Conservation (phyloP, 2,113 vertebrate species). For the Sturnus vulgaris region DNA sequence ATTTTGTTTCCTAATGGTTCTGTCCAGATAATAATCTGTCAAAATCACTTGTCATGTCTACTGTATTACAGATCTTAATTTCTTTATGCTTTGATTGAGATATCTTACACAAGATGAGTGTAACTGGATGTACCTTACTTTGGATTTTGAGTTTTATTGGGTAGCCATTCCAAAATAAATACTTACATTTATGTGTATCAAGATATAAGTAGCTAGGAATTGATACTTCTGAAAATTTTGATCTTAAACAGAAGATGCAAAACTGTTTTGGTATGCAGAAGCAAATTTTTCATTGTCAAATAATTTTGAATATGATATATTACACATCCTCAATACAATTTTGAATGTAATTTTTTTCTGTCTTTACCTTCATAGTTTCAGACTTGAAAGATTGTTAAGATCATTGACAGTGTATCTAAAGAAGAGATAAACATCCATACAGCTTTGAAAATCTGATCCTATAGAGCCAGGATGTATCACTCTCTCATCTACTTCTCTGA, state of each 20-base stretch:
- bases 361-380: not conserved
- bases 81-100: not conserved
- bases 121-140: not conserved
- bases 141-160: not conserved
- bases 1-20: not conserved
- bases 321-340: not conserved
- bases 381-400: not conserved
- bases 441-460: constrained; percentile 19
- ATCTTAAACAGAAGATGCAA: not conserved
- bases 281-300: not conserved
- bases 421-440: not conserved
- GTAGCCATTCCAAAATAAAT: not conserved
- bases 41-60: not conserved
- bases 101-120: not conserved
- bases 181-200: not conserved
- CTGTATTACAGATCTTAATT: not conserved
- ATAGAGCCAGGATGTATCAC: not conserved
- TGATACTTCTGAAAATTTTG: not conserved
- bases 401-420: not conserved
- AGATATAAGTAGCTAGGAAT: not conserved
- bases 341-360: not conserved
- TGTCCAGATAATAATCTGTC: not conserved
- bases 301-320: not conserved
- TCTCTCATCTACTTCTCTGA: not conserved
- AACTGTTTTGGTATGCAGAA: not conserved